These are phyloP conservation scores for Drosophila peninsularis DNA, from an alignment of 2,888 invertebrate species.

Conservation along the genomic window DNA sequence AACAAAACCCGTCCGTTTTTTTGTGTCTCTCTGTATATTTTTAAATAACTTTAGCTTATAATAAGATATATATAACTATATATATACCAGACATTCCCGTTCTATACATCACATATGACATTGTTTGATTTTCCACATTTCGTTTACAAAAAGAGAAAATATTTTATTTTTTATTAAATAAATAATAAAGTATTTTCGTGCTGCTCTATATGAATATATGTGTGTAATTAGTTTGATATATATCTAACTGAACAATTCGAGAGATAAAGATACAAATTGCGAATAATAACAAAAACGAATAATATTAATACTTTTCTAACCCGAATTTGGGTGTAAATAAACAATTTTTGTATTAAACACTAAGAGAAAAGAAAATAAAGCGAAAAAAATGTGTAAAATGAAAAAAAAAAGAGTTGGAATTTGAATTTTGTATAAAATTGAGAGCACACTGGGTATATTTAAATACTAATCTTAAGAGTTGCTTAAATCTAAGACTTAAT, in stretches of 20 bases:
- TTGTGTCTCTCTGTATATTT: constrained; percentile 47
- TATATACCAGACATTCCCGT: constrained; percentile 3
- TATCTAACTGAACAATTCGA: constrained; percentile 29
- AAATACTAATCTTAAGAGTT: not conserved
- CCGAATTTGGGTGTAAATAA: constrained; percentile 71
- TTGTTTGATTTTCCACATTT: constrained; percentile 40
- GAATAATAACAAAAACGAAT: constrained; percentile 26
- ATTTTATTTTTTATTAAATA: constrained; percentile 82
- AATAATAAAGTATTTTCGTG: constrained; percentile 77
- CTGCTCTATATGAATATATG: constrained; percentile 30
- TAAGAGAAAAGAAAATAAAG: constrained; percentile 46
- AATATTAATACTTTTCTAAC: constrained; percentile 18
- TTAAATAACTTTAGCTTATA: constrained; percentile 49
- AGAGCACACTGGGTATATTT: constrained; percentile 5
- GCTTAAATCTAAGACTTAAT: constrained; percentile 47
- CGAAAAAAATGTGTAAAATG: constrained; percentile 53
- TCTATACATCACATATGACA: constrained; percentile 36
- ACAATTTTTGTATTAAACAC: constrained; percentile 67
- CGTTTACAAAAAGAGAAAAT: constrained; percentile 49
- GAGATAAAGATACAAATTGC: constrained; percentile 33
- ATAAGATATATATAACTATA: constrained; percentile 22
- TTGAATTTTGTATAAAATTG: not conserved
- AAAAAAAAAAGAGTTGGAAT: constrained; percentile 1
- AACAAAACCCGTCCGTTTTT: constrained; percentile 44
- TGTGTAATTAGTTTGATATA: constrained; percentile 43